Evolutionary conservation across 1,140 invertebrate genomes (phyloP), one percentile per base, ranked within the genome.

Genomic region (Macrotrachela quadricornifera): DNA sequence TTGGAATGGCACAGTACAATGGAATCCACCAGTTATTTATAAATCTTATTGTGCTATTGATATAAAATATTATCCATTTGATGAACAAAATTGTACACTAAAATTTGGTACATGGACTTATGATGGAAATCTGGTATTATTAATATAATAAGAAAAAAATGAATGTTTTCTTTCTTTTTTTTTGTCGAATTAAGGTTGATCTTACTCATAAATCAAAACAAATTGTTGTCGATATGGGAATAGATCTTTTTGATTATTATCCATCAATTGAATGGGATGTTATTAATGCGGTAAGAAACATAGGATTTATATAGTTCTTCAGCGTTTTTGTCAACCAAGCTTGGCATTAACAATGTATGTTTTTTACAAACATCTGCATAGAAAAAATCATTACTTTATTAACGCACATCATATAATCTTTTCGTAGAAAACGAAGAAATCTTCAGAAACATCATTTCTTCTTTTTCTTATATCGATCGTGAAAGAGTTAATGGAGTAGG

Each of bases 21-120:
- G 90, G 91, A 88, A 90, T 66, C 92, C 92, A 0, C 92, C 92
- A 1, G 91, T 90, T 0, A 95, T 97, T 70, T 97, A 95, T 72
- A 96, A 95, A 69, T 91, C 85, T 30, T 94, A 85, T 0, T 96
- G 91, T 63, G 81, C 87, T 67, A 90, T 90, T 1, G 36, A 50
- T 16, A 50, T 96, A 0, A 83, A 94, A 66, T 96, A 87, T 71
- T 96, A 90, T 67, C 86, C 85, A 1, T 92, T 92, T 68, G 86
- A 91, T 65, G 82, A 92, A 62, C 91, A 96, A 67, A 85, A 79
- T 51, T 91, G 86, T 63, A 79, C 79, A 40, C 79, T 91, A 80
- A 91, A 94, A 77, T 87, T 95, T 63, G 87, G 88, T 72, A 83
- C 80, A 78, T 90, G 64, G 64, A 77, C 78, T 4, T 76, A 77